These are phyloP conservation scores for Alcedo quadribrachys DNA, from an alignment of 2,797 vertebrate species.

Conservation along the genomic window DNA sequence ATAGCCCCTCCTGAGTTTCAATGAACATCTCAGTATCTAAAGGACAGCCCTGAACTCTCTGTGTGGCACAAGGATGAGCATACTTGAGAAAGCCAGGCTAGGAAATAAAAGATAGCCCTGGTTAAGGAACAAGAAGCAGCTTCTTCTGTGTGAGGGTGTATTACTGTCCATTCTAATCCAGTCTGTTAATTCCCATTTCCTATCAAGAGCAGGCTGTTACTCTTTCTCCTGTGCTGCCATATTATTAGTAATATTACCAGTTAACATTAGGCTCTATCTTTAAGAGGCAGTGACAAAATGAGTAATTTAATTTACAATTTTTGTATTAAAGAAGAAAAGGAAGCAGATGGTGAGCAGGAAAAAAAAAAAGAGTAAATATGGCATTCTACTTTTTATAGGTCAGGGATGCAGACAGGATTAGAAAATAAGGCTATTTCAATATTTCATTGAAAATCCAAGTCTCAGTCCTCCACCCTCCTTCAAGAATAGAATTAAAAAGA, in stretches of 20 bases:
- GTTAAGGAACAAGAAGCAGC: background rate
- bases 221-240: rapidly evolving
- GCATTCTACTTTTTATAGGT: background rate
- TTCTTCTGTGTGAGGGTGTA: background rate
- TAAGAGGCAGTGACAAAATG: background rate
- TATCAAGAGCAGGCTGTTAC: rapidly evolving
- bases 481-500: background rate
- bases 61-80: background rate
- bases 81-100: background rate
- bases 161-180: background rate
- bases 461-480: background rate
- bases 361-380: background rate
- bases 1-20: background rate
- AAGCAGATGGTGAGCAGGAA: background rate
- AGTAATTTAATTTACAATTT: background rate
- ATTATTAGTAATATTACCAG: background rate
- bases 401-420: background rate
- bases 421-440: background rate
- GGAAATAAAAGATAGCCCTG: background rate
- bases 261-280: background rate
- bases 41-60: background rate
- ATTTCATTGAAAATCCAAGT: background rate
- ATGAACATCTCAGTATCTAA: background rate
- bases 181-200: background rate
- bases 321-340: background rate